Evolutionary conservation across 1,140 invertebrate genomes (phyloP).

Genomic region (Mizuhopecten yessoensis): DNA sequence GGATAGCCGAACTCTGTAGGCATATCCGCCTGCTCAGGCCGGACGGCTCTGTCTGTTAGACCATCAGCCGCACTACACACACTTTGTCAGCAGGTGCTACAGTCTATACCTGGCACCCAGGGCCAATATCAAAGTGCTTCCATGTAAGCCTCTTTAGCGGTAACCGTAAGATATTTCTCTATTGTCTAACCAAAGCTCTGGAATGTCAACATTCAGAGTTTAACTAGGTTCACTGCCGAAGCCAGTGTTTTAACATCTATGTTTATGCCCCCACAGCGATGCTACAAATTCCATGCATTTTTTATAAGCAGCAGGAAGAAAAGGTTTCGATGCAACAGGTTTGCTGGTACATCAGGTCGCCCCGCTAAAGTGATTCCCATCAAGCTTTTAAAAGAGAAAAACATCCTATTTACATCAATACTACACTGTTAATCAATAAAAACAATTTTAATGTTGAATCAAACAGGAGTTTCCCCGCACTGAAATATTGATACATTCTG

Average conservation of each 20-base stretch:
- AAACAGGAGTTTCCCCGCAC: background rate
- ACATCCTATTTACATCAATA: conserved; percentile 18
- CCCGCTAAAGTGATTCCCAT: background rate
- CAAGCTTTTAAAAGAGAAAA: conserved; percentile 12
- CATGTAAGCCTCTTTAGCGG: background rate
- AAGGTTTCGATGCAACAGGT: conserved; percentile 25
- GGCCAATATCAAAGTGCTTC: background rate
- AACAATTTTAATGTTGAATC: conserved; percentile 10
- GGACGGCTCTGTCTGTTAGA: background rate
- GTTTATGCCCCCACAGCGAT: background rate
- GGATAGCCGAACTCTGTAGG: background rate
- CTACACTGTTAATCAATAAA: conserved; percentile 22
- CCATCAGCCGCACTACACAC: background rate
- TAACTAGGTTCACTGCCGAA: background rate
- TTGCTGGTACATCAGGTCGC: background rate
- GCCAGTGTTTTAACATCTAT: background rate
- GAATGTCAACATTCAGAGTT: conserved; percentile 32
- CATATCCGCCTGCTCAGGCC: background rate
- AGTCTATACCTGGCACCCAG: background rate
- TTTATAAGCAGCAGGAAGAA: conserved; percentile 1
- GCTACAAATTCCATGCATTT: background rate
- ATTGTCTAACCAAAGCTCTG: conserved; percentile 32
- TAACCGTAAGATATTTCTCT: background rate
- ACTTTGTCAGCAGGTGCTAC: background rate
- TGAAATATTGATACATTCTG: conserved; percentile 18